These are phyloP conservation scores for Gadopsis bispinosus DNA, from an alignment of 2,797 vertebrate genomes.

Conservation along the genomic window DNA sequence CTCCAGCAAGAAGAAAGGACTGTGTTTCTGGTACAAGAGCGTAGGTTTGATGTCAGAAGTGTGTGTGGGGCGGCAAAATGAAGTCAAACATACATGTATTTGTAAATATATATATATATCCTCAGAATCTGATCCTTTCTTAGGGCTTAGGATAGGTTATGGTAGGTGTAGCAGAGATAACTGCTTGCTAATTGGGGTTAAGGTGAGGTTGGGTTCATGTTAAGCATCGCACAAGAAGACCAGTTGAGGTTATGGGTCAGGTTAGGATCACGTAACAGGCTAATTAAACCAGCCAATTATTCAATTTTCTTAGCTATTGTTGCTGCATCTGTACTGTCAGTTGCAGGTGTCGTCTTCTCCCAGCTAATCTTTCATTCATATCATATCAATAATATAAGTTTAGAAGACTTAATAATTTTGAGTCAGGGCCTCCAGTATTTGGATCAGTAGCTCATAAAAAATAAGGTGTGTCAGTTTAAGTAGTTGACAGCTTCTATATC, in stretches of 20 bases:
- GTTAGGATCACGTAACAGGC: too few species aligned
- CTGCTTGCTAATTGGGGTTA: too few species aligned
- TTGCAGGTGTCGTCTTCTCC: neutral
- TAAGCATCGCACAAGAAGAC: too few species aligned
- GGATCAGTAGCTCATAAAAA: conserved; percentile 14
- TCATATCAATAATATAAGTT: conserved; percentile 1
- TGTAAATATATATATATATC: neutral
- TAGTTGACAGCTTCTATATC: neutral
- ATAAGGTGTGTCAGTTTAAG: conserved; percentile 2
- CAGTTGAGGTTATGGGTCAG: too few species aligned
- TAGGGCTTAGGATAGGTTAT: too few species aligned
- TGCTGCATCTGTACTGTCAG: neutral
- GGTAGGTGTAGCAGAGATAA: too few species aligned
- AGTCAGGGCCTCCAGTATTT: conserved; percentile 11
- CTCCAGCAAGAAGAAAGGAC: conserved; percentile 9
- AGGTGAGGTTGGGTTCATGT: too few species aligned
- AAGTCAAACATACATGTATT: conserved; percentile 11
- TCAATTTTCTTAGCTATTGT: too few species aligned
- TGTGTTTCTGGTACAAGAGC: conserved; percentile 11
- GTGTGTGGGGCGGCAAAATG: neutral
- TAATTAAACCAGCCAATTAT: too few species aligned
- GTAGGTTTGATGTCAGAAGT: conserved; percentile 25
- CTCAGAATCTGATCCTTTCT: neutral
- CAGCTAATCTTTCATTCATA: conserved; percentile 18
- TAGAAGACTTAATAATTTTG: conserved; percentile 1